Conservation (phyloP, 1,140 invertebrate species). For the Orius insidiosus region DNA sequence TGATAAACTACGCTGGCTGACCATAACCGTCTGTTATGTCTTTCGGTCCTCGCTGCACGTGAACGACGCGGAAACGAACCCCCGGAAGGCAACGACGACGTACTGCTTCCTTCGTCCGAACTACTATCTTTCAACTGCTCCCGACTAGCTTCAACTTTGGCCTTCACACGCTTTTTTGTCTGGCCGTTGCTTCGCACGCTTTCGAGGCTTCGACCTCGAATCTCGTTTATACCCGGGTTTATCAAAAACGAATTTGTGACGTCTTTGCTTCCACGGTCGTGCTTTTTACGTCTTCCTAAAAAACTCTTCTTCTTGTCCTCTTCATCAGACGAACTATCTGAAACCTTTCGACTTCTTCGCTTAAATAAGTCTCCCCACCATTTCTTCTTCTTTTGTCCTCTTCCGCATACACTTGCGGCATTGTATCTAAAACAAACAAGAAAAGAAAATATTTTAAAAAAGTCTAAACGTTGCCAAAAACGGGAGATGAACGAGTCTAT, state of each 20-base stretch:
- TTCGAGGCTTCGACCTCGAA: constrained; percentile 20
- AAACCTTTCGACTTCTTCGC: constrained; percentile 41
- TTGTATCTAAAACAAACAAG: constrained; percentile 7
- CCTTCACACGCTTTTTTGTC: constrained; percentile 38
- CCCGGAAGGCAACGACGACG: constrained; percentile 22
- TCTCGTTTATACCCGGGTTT: constrained; percentile 18
- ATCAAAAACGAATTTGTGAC: constrained; percentile 18
- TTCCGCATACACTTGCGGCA: constrained; percentile 6
- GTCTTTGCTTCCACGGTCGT: constrained; percentile 19
- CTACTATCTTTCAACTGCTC: constrained; percentile 43
- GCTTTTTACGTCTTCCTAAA: constrained; percentile 15
- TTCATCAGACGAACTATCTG: constrained; percentile 34
- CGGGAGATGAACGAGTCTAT: no score
- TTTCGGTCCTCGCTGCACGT: constrained; percentile 53
- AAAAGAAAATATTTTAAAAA: not conserved
- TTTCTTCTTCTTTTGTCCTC: constrained; percentile 33
- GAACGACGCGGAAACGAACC: constrained; percentile 34
- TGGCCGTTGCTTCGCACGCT: constrained; percentile 32
- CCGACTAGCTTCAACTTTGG: constrained; percentile 41
- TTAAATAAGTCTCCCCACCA: constrained; percentile 55
- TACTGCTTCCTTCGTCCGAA: constrained; percentile 46
- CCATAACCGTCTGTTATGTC: constrained; percentile 49
- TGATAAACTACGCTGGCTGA: constrained; percentile 22
- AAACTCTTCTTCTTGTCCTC: constrained; percentile 27
- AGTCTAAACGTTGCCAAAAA: no score